Conservation (phyloP, 2,113 vertebrate genomes). For the Cromileptes altivelis region DNA sequence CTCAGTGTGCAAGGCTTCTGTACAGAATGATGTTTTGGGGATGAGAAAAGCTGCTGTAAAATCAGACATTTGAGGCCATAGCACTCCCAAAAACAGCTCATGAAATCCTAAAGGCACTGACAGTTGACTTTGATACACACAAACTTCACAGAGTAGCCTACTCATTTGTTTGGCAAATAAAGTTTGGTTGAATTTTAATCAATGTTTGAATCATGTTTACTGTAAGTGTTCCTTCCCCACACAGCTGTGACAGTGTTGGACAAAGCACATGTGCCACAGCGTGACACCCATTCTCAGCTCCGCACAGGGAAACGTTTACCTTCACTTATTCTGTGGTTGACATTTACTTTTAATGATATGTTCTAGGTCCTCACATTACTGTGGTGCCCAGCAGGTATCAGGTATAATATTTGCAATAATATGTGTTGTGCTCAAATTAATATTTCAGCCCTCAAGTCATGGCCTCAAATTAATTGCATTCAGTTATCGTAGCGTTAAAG, state of each 20-base stretch:
- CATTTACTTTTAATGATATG: slow-evolving; percentile 6
- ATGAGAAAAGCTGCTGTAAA: too few relatives aligned
- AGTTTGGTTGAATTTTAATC: neutral
- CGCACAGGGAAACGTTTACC: neutral
- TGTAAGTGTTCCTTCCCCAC: too few relatives aligned
- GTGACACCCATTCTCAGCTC: neutral
- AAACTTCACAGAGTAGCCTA: too few relatives aligned
- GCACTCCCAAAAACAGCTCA: too few relatives aligned
- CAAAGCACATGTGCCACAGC: neutral
- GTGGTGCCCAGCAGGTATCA: neutral
- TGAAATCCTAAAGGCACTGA: too few relatives aligned
- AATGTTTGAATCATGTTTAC: neutral
- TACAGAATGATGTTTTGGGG: too few relatives aligned
- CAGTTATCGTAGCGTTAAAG: neutral
- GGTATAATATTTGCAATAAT: slow-evolving; percentile 20
- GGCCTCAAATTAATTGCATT: slow-evolving; percentile 17
- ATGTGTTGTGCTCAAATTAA: slow-evolving; percentile 16
- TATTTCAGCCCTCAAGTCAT: slow-evolving; percentile 17
- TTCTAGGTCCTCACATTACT: neutral
- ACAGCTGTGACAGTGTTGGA: neutral
- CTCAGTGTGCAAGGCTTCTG: too few relatives aligned
- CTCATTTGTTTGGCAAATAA: too few relatives aligned
- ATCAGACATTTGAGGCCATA: too few relatives aligned
- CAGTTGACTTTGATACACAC: too few relatives aligned
- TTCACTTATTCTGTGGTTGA: neutral